A percentile compares a stretch with the other conserved stretches of the same genome.
These are phyloP conservation scores for Musca vetustissima DNA, from an alignment of 1,140 invertebrate genomes.

Conservation along the genomic window DNA sequence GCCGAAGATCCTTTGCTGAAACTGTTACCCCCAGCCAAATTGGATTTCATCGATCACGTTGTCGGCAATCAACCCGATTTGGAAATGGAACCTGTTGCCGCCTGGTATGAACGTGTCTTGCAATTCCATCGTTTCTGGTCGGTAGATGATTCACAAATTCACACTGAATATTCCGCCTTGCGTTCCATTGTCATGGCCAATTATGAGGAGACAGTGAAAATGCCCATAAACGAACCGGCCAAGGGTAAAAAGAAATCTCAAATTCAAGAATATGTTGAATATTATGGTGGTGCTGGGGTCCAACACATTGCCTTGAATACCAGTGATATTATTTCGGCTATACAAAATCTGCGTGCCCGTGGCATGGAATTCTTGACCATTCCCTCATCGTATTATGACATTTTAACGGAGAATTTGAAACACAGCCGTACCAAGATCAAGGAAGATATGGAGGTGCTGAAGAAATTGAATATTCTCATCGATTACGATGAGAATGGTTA, in stretches of 20 bases:
- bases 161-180: slow-evolving; percentile 94
- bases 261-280: slow-evolving; percentile 98
- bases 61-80: slow-evolving; percentile 96
- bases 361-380: slow-evolving; percentile 91
- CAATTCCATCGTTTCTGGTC: slow-evolving; percentile 99
- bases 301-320: slow-evolving; percentile 98
- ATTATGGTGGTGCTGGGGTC: slow-evolving; percentile 95
- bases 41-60: slow-evolving; percentile 95
- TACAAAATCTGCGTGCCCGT: slow-evolving; percentile 77
- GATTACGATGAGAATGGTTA: slow-evolving; percentile 99
- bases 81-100: slow-evolving; percentile 82
- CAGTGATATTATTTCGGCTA: slow-evolving; percentile 84
- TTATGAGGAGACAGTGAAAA: slow-evolving; percentile 96
- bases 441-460: slow-evolving; percentile 81
- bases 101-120: slow-evolving; percentile 93
- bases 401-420: slow-evolving; percentile 76
- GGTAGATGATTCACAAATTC: slow-evolving; percentile 94
- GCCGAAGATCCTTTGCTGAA: slow-evolving; percentile 47
- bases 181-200: slow-evolving; percentile 97
- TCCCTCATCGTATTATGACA: slow-evolving; percentile 88
- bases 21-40: slow-evolving; percentile 63
- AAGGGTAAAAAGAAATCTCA: slow-evolving; percentile 94
- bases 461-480: slow-evolving; percentile 91
- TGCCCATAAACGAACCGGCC: slow-evolving; percentile 99
- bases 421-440: slow-evolving; percentile 77